phyloP scores from a whole-genome alignment of 2,797 vertebrate species.

The Gymnothorax javanicus region DNA sequence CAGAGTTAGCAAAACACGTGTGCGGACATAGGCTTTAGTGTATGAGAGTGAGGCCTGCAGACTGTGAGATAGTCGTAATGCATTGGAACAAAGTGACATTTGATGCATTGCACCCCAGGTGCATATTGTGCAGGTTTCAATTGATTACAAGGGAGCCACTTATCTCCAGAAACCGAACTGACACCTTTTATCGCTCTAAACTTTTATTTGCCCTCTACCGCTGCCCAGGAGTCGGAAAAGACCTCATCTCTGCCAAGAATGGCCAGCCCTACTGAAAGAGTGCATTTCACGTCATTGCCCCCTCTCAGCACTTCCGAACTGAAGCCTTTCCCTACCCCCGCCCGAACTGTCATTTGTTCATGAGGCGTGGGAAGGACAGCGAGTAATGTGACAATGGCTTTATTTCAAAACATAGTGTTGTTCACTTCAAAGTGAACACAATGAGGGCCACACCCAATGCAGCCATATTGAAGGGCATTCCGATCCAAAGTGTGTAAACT shows the following conservation, averaged over 20 bases:
- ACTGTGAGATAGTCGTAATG: constrained; percentile 26
- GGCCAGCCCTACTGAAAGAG: not conserved
- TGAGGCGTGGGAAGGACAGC: not conserved
- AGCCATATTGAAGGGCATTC: too few species aligned
- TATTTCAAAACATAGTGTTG: too few species aligned
- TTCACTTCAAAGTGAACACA: too few species aligned
- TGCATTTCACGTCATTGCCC: not conserved
- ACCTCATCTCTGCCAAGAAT: not conserved
- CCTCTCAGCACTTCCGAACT: not conserved
- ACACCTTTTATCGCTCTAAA: constrained; percentile 1
- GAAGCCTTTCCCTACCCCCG: not conserved
- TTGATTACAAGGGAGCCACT: constrained; percentile 42
- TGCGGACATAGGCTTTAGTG: not conserved
- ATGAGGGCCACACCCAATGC: too few species aligned
- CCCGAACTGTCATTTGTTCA: not conserved
- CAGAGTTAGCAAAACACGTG: not conserved
- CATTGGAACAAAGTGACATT: constrained; percentile 20
- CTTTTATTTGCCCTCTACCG: not conserved
- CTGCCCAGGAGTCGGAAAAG: not conserved
- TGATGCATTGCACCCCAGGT: constrained; percentile 45
- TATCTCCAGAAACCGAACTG: constrained; percentile 24
- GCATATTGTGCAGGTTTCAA: constrained; percentile 40
- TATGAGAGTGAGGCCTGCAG: not conserved
- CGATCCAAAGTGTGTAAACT: too few species aligned
- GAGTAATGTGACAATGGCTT: not conserved